Base-by-base conservation (phyloP, 2,113 vertebrate species). In the Ranitomeya variabilis region DNA sequence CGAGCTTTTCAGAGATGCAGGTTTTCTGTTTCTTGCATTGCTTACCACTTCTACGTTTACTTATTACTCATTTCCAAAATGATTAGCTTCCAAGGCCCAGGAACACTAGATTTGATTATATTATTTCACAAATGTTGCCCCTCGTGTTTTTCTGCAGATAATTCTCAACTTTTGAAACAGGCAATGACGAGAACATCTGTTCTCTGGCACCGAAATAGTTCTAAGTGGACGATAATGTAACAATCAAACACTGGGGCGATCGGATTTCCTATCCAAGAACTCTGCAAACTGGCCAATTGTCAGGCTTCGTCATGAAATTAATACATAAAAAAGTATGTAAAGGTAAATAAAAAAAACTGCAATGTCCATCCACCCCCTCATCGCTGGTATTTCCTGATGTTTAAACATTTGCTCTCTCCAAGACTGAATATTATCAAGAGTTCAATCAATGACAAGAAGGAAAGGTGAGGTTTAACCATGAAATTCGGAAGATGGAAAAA, bases 171-270 rank as follows among this genome's bases (percentile, higher is more conserved):
- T 71, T 31, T 52, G 7, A 67, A 84, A 64, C 73, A 84, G 52
- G 23, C 10, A 54, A 66, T n/a, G 21, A 31, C 2, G 57, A 66
- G 57, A 82, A 89, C 81, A 83, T 84, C 87, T 89, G 87, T 78
- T 77, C 60, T 54, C 15, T 76, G 73, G 81, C 80, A 89, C 81
- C 31, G 45, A 89, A 84, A 78, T 89, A 79, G 59, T 57, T 78
- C 51, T 88, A 88, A 88, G 87, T 83, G 71, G 80, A 77, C 51
- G 82, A 88, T 89, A 89, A 84, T 88, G 87, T 83, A 89, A 83
- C 60, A 78, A 89, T 84, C 87, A 89, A 84, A 79, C 81, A 23
- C 57, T 4, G 57, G 74, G 18, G 69, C 62, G 60, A 73, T 89
- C 60, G 64, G 26, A 59, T 84, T 89, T 89, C 81, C n/a, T 78